Conservation (phyloP, 2,888 invertebrate genomes). For the Pecten maximus region DNA sequence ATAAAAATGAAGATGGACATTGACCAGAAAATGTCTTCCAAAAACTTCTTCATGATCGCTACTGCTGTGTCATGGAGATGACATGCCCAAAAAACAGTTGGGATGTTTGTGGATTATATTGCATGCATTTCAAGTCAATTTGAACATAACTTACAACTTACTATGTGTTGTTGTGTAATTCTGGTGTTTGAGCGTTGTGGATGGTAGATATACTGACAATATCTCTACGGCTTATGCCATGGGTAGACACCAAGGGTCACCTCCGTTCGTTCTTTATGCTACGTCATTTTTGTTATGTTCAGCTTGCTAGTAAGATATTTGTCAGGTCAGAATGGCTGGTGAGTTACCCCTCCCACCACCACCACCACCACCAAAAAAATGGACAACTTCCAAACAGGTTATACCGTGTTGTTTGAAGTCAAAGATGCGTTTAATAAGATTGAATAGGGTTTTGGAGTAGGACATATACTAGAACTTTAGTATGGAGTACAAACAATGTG, state of each 20-base stretch:
- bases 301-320: not conserved
- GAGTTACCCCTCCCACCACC: not conserved
- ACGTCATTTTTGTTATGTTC: not conserved
- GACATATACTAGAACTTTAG: not conserved
- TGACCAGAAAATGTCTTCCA: too few species aligned
- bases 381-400: not conserved
- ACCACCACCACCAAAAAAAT: not conserved
- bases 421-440: constrained; percentile 18
- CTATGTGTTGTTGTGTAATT: not conserved
- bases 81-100: not conserved
- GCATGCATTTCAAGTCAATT: not conserved
- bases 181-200: not conserved
- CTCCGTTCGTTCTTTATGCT: constrained; percentile 12
- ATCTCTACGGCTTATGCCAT: not conserved
- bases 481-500: not conserved
- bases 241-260: not conserved
- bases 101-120: not conserved
- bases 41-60: not conserved
- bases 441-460: not conserved
- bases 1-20: too few species aligned
- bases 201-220: not conserved
- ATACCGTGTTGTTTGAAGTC: not conserved
- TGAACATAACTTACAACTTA: not conserved
- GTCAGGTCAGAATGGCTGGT: not conserved
- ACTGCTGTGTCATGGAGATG: not conserved